phyloP scores from a whole-genome alignment of 2,113 vertebrate species.

The Anarhynchus alexandrinus region DNA sequence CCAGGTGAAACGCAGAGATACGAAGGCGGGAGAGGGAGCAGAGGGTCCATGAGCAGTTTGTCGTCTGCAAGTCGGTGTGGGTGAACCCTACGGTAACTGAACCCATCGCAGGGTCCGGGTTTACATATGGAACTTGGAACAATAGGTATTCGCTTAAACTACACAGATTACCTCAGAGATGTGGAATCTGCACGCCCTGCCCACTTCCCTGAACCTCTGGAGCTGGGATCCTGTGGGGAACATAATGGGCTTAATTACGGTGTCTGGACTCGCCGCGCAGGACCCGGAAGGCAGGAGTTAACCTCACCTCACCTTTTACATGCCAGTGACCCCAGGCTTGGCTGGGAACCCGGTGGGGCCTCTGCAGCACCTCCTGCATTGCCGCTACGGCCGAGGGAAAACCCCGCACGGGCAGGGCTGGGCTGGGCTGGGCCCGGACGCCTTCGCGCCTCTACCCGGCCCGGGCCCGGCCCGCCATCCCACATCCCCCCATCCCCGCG shows the following conservation, averaged over 20 bases:
- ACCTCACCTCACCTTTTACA: conserved; percentile 60
- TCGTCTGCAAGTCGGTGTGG: neutral
- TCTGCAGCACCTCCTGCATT: neutral
- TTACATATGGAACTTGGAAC: conserved; percentile 31
- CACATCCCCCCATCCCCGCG: neutral
- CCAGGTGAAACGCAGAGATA: neutral
- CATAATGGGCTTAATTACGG: conserved; percentile 60
- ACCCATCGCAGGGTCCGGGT: neutral
- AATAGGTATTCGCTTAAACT: conserved; percentile 51
- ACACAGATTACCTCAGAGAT: conserved; percentile 53
- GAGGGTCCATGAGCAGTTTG: accelerated
- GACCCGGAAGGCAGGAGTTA: conserved; percentile 60
- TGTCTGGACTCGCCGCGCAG: conserved; percentile 39
- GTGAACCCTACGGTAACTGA: neutral
- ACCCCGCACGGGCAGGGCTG: neutral
- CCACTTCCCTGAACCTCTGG: conserved; percentile 43
- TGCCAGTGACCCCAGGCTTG: conserved; percentile 9
- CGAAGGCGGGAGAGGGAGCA: neutral
- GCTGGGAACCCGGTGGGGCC: neutral
- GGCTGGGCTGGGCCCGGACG: accelerated
- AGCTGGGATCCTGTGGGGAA: conserved; percentile 54
- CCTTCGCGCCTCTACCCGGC: neutral
- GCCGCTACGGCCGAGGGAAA: neutral
- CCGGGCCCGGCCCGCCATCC: too few relatives aligned
- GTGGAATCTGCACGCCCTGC: conserved; percentile 35